These are phyloP conservation scores for Ceratina australensis DNA, from an alignment of 1,140 invertebrate species.

Conservation along the genomic window DNA sequence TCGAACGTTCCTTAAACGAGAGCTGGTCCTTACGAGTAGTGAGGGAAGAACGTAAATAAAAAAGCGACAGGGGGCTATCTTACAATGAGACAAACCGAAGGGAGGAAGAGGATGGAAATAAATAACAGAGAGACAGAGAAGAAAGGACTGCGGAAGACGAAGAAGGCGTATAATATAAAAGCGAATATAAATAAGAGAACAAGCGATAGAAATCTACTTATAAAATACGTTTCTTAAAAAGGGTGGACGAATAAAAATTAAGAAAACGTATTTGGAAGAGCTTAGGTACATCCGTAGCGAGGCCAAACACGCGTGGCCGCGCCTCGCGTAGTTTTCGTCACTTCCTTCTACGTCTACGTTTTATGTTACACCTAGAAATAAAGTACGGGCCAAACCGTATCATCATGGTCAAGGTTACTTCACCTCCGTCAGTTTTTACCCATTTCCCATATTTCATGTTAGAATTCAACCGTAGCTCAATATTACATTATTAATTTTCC, in stretches of 20 bases:
- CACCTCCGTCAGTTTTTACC: too few relatives aligned
- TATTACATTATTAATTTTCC: too few relatives aligned
- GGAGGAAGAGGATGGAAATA: slow-evolving; percentile 25
- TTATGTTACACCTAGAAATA: slow-evolving; percentile 35
- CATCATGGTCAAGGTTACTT: too few relatives aligned
- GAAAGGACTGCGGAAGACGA: slow-evolving; percentile 40
- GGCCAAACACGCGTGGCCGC: slow-evolving; percentile 30
- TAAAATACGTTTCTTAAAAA: not conserved
- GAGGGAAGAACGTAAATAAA: slow-evolving; percentile 33
- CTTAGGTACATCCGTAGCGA: slow-evolving; percentile 68
- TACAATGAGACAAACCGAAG: slow-evolving; percentile 51
- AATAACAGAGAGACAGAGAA: slow-evolving; percentile 36
- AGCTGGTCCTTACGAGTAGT: not conserved
- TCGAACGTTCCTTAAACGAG: too few relatives aligned
- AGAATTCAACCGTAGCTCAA: too few relatives aligned
- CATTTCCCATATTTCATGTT: too few relatives aligned
- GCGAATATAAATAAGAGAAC: slow-evolving; percentile 64
- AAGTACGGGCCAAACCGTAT: too few relatives aligned
- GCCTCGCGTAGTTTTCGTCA: slow-evolving; percentile 46
- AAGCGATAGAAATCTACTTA: slow-evolving; percentile 51
- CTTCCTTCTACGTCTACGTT: slow-evolving; percentile 44
- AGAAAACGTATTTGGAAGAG: slow-evolving; percentile 60
- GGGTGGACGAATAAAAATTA: not conserved
- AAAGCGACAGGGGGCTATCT: slow-evolving; percentile 50
- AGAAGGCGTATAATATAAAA: slow-evolving; percentile 64